A percentile compares a stretch with the other conserved stretches of the same genome.
Conservation (phyloP, 1,140 invertebrate genomes). For the Aphis craccivora region DNA sequence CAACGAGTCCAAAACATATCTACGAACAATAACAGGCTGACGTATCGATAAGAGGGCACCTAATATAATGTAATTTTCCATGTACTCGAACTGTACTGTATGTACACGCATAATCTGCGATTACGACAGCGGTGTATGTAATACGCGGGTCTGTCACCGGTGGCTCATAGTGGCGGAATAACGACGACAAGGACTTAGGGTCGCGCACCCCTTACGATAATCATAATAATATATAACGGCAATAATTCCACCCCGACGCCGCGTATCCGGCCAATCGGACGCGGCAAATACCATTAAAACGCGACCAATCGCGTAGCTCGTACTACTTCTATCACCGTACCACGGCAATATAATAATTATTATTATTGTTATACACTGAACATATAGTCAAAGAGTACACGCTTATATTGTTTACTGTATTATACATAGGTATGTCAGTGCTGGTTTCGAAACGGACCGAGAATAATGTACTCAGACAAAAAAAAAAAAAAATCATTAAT, state of each 20-base stretch:
- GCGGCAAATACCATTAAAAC: conserved; percentile 56
- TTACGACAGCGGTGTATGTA: conserved; percentile 2
- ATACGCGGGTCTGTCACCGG: conserved; percentile 45
- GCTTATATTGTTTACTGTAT: not conserved
- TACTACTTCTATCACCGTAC: not conserved
- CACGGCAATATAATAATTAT: not conserved
- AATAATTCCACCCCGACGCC: conserved; percentile 53
- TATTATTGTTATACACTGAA: not conserved
- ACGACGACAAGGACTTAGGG: conserved; percentile 36
- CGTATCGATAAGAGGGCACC: not conserved
- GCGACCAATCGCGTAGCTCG: conserved; percentile 27
- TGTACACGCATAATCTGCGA: not conserved
- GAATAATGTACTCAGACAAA: not conserved
- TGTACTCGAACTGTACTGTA: not conserved
- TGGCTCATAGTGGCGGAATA: conserved; percentile 47
- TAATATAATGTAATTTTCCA: not conserved
- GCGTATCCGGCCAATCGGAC: conserved; percentile 57
- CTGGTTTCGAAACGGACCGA: not conserved
- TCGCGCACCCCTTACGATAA: conserved; percentile 40
- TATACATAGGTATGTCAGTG: not conserved
- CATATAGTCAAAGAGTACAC: not conserved
- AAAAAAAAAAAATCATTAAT: not conserved
- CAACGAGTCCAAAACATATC: not conserved
- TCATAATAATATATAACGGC: conserved; percentile 58
- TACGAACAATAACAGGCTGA: not conserved